phyloP scores from a whole-genome alignment of 2,113 vertebrate species.

The Mionectes macconnelli region DNA sequence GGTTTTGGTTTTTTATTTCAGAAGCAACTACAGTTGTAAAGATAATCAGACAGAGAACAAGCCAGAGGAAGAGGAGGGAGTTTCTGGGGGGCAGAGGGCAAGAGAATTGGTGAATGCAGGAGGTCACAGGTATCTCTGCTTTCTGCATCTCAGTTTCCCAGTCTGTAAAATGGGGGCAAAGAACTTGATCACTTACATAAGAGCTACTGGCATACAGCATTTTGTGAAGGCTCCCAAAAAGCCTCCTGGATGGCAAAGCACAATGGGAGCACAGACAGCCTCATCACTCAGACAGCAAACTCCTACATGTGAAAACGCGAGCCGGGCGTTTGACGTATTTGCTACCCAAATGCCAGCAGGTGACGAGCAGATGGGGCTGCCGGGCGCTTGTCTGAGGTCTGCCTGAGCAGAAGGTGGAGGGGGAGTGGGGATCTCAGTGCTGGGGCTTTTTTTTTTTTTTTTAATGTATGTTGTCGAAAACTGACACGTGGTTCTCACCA shows the following conservation, averaged over 20 bases:
- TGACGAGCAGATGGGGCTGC: slow-evolving; percentile 64
- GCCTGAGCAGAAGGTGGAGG: slow-evolving; percentile 57
- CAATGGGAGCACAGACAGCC: slow-evolving; percentile 45
- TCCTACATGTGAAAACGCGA: slow-evolving; percentile 52
- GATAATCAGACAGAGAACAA: neutral
- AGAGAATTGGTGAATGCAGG: neutral
- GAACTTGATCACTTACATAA: neutral
- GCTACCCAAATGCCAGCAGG: slow-evolving; percentile 64
- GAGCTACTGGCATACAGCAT: neutral
- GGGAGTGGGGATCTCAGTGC: slow-evolving; percentile 19
- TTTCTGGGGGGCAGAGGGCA: neutral
- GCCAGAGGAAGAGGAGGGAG: neutral
- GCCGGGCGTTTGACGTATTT: slow-evolving; percentile 41
- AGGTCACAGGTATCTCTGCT: neutral
- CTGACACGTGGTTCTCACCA: slow-evolving; percentile 69
- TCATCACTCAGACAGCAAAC: slow-evolving; percentile 31
- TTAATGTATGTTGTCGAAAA: slow-evolving; percentile 40
- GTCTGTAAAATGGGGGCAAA: neutral
- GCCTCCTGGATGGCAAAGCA: slow-evolving; percentile 23
- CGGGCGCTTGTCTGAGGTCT: slow-evolving; percentile 53
- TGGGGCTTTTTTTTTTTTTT: neutral
- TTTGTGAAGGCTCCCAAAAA: neutral
- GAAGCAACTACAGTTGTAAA: neutral
- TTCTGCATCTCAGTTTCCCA: neutral
- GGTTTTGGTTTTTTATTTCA: neutral